Base-by-base conservation (phyloP, 2,797 vertebrate genomes). In the Takifugu ocellatus region DNA sequence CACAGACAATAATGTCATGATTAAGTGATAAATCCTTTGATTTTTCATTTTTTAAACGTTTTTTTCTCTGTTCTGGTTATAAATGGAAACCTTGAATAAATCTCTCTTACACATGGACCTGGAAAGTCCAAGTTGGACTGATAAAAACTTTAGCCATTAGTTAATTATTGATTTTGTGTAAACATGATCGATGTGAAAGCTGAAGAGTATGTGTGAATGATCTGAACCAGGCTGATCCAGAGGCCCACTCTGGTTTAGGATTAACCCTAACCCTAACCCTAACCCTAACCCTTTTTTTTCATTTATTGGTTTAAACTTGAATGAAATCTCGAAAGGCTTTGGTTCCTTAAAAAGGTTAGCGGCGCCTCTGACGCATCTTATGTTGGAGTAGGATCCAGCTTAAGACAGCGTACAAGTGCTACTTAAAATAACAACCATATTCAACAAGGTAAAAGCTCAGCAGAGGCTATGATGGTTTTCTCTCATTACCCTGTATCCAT, bases 341-440 rank as follows among this genome's bases (percentile, higher is more conserved):
- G 10, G 36, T 4, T 39, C 12, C 10, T 39, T 29, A 29, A 4
- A 39, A 39, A 39, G 31, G 2, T 33, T 8, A 33, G 31, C 31
- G 8, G 16, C 17, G 45, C n/a, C 21, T 6, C n/a, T 24, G 46
- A 48, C 43, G 10, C 46, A 25, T 21, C 21, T 48, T 25, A 21
- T 25, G 46, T 21, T 24, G 46, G 46, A 25, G 17, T 7, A 24
- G 46, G 10, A 48, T 17, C 8, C 46, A 48, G 17, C 3, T 10
- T 48, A 11, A 48, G 21, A 11, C 46, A 12, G 36, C 1, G 36
- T 14, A 10, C 33, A 36, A 3, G 33, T 36, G 33, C 36, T 62
- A 43, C 14, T 17, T 14, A 56, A 56, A 75, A 88, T 69, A 82
- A 83, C 71, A 51, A 59, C 21, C 54, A 36, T 5, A 14, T 70